Percentiles rank a stretch among this genome's conserved stretches.
phyloP scores from a whole-genome alignment of 1,140 invertebrate genomes.

The Zophobas atratus region DNA sequence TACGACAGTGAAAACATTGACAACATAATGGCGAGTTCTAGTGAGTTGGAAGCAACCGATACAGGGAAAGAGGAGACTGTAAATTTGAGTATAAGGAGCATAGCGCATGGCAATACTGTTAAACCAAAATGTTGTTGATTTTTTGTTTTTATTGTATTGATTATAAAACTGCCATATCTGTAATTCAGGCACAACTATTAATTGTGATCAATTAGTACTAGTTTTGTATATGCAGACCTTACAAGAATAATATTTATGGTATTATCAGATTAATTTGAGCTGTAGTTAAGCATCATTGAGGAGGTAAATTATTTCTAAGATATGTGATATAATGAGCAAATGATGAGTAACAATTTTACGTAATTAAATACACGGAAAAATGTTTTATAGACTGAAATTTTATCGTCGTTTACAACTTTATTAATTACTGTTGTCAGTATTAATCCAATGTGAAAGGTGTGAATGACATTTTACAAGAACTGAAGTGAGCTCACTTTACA shows the following conservation, averaged over 20 bases:
- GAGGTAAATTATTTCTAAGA: no score
- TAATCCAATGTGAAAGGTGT: not conserved
- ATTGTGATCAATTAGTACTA: not conserved
- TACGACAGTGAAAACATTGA: conserved; percentile 69
- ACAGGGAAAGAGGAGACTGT: conserved; percentile 72
- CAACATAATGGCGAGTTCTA: conserved; percentile 67
- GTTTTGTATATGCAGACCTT: not conserved
- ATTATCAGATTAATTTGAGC: not conserved
- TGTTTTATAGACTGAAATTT: not conserved
- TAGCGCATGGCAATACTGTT: conserved; percentile 75
- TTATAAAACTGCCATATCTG: conserved; percentile 25
- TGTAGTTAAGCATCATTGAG: no score
- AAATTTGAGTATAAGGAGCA: conserved; percentile 72
- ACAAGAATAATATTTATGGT: not conserved
- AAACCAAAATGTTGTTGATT: conserved; percentile 73
- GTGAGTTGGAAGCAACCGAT: conserved; percentile 70
- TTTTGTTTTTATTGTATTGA: not conserved
- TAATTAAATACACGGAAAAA: not conserved
- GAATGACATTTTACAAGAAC: not conserved
- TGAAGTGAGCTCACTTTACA: not conserved
- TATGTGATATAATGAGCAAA: not conserved
- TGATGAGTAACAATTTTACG: not conserved
- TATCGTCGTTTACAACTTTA: not conserved
- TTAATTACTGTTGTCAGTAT: not conserved
- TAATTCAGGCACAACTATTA: not conserved